Evolutionary conservation across 2,888 invertebrate species (phyloP).

Genomic region (Zele albiditarsus): DNA sequence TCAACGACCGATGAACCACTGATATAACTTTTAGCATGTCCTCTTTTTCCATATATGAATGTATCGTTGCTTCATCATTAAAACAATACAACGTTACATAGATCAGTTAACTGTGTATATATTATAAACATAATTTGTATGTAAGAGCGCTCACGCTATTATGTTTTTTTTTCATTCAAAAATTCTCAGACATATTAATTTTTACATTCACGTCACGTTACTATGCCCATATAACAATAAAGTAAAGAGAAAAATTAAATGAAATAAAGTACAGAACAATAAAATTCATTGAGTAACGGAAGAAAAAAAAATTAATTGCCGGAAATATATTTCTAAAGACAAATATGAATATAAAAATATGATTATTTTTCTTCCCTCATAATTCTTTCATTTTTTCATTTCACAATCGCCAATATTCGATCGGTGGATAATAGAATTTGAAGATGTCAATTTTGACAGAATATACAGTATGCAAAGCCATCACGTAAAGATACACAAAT

Average conservation of each 20-base stretch:
- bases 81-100: neutral
- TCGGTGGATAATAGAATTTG: neutral
- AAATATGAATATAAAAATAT: neutral
- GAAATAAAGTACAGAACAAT: neutral
- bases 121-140: neutral
- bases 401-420: neutral
- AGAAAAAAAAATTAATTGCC: neutral
- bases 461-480: neutral
- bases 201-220: neutral
- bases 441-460: neutral
- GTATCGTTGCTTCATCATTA: slow-evolving; percentile 1
- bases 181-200: neutral
- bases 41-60: slow-evolving; percentile 11
- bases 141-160: neutral
- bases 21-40: neutral
- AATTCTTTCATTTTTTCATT: neutral
- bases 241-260: neutral
- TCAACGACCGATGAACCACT: slow-evolving; percentile 8
- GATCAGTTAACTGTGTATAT: slow-evolving; percentile 1
- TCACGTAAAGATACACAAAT: neutral
- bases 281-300: neutral
- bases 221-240: neutral
- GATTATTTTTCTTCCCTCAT: neutral
- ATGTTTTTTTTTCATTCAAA: neutral
- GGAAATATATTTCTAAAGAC: neutral